A percentile compares a stretch with the other conserved stretches of the same genome.
These are phyloP conservation scores for Ferdinandea cuprea DNA, from an alignment of 2,888 invertebrate genomes.

Conservation along the genomic window DNA sequence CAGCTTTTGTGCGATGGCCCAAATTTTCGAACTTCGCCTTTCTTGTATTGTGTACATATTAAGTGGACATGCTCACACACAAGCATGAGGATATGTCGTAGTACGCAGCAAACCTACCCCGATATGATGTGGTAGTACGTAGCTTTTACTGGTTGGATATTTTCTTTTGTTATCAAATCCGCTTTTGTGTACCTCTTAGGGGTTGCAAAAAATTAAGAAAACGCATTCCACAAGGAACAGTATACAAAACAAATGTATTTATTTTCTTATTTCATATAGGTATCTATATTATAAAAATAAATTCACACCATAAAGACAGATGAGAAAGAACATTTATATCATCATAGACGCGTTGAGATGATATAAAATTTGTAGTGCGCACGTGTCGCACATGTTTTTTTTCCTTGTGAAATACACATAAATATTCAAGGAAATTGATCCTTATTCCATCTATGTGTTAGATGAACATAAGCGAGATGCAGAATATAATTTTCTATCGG, in stretches of 20 bases:
- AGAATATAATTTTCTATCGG: slow-evolving; percentile 31
- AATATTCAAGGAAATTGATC: slow-evolving; percentile 65
- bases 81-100: slow-evolving; percentile 33
- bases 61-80: slow-evolving; percentile 50
- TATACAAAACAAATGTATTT: slow-evolving; percentile 1
- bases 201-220: neutral
- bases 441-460: slow-evolving; percentile 37
- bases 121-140: slow-evolving; percentile 18
- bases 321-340: slow-evolving; percentile 28
- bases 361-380: slow-evolving; percentile 63
- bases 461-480: slow-evolving; percentile 15
- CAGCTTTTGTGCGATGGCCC: slow-evolving; percentile 76
- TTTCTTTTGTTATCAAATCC: slow-evolving; percentile 4
- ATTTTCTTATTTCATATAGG: neutral
- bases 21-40: slow-evolving; percentile 74
- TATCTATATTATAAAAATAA: slow-evolving; percentile 58
- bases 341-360: slow-evolving; percentile 35
- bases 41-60: slow-evolving; percentile 56
- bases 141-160: slow-evolving; percentile 11
- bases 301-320: slow-evolving; percentile 40
- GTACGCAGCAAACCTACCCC: slow-evolving; percentile 48
- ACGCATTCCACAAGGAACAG: neutral
- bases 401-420: slow-evolving; percentile 61
- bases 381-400: slow-evolving; percentile 71
- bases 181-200: neutral